These are phyloP conservation scores for Tamandua tetradactyla DNA, from an alignment of 2,797 vertebrate genomes.

Conservation along the genomic window DNA sequence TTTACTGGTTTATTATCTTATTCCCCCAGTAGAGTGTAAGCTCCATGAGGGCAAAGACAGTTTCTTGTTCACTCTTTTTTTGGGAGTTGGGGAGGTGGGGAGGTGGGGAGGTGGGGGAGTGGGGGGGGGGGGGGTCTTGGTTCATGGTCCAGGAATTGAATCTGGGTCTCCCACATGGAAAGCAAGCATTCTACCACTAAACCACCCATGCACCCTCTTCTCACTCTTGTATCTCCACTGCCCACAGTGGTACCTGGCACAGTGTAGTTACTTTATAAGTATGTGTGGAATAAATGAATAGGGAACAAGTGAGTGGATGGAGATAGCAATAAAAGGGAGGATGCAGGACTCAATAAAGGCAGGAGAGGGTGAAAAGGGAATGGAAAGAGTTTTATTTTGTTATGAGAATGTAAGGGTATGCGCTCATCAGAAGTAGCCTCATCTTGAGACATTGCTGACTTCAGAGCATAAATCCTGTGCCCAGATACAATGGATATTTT, in stretches of 20 bases:
- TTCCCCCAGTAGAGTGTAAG: neutral
- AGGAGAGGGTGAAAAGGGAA: neutral
- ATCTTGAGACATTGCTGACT: constrained; percentile 16
- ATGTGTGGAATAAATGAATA: neutral
- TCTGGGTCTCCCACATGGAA: too few relatives aligned
- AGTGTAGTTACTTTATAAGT: neutral
- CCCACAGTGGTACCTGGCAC: neutral
- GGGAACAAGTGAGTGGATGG: neutral
- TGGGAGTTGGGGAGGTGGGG: too few relatives aligned
- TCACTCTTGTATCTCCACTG: neutral
- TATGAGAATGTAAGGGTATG: neutral
- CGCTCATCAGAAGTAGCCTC: neutral
- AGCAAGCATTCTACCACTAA: too few relatives aligned
- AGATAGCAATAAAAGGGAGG: neutral
- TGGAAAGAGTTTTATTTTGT: neutral
- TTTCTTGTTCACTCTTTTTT: neutral
- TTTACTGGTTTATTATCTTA: neutral
- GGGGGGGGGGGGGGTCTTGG: too few relatives aligned
- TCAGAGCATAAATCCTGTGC: neutral
- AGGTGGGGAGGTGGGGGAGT: too few relatives aligned
- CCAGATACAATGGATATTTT: neutral
- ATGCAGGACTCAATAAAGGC: constrained; percentile 19
- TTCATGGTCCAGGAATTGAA: too few relatives aligned
- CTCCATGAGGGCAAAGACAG: neutral
- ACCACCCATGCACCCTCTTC: too few relatives aligned